Evolutionary conservation across 1,140 invertebrate species (phyloP).

Genomic region (Lepidurus apus): DNA sequence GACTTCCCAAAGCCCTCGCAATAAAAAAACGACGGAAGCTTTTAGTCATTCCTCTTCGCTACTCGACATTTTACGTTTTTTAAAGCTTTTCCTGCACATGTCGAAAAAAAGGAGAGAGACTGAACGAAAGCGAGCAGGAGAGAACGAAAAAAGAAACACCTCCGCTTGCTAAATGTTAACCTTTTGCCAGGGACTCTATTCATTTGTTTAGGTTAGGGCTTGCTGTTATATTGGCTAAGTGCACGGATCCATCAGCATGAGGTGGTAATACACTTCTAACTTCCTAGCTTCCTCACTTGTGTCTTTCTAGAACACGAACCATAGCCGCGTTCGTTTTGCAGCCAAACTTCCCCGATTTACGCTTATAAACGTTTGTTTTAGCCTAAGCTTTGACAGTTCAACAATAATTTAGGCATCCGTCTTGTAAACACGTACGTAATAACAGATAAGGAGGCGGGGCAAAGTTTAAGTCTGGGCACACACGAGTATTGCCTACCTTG

Average conservation of each 20-base stretch:
- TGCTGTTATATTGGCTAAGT: not conserved
- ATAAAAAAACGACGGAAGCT: not conserved
- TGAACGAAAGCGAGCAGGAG: no score
- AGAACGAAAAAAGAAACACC: not conserved
- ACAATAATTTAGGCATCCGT: no score
- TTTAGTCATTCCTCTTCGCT: not conserved
- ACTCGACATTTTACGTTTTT: not conserved
- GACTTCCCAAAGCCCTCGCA: not conserved
- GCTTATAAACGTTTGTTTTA: no score
- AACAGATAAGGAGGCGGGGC: no score
- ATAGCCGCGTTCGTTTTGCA: no score
- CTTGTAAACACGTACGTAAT: no score
- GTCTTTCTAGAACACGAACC: not conserved
- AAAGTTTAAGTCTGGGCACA: no score
- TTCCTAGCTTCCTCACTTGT: not conserved
- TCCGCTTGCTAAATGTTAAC: constrained; percentile 13
- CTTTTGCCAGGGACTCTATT: not conserved
- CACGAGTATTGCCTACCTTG: no score
- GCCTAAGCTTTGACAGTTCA: no score
- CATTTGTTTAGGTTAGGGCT: not conserved
- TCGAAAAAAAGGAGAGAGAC: not conserved
- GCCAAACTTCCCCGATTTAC: no score
- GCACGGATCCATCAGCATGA: constrained; percentile 6
- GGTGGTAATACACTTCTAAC: no score
- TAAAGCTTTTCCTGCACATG: not conserved